Evolutionary conservation across 1,140 invertebrate species (phyloP), one percentile per base, ranked within the genome.

Genomic region (Brachionus manjavacas): DNA sequence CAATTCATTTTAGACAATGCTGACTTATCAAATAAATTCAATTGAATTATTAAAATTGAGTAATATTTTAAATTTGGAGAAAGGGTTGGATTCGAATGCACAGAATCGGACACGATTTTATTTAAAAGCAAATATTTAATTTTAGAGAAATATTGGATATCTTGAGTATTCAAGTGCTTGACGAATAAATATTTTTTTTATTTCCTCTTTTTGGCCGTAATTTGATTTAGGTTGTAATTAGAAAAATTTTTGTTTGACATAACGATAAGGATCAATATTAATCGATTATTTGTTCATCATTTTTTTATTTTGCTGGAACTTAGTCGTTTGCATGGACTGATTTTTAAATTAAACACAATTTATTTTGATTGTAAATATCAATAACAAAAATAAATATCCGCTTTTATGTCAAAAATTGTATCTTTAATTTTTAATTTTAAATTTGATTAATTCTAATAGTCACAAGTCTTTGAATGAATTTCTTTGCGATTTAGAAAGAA

Each of bases 351-450:
- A 60, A 60, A 60, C 52, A 60, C 52, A 60, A 60, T 60, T 60
- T 20, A 60, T 60, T 60, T 60, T 60, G 52, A 60, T 60, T 60
- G 52, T 60, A 68, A 68, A 31, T 31, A 39, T 68, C 25, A 68
- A 68, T 68, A 68, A 68, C 66, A 68, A 68, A 31, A 68, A 68
- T 68, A 68, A 68, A 68, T 39, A 68, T 68, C 66, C 66, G 25
- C 66, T 39, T 68, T 68, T 68, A 31, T 68, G 25, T 68, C 31
- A 68, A 31, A 31, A 68, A 68, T 68, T 68, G 25, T 68, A 68
- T 68, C 66, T 68, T 39, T 68, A 68, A 39, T 68, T 68, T n/a
- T 68, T 68, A 6, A 6, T 68, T 68, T 68, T 68, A 68, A 68
- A 64, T 35, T 68, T 68, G 31, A 68, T 68, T 68, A 68, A 68